Evolutionary conservation across 2,113 vertebrate species (phyloP), one percentile per base, ranked within the genome.

Genomic region (Paracanthobrama guichenoti): DNA sequence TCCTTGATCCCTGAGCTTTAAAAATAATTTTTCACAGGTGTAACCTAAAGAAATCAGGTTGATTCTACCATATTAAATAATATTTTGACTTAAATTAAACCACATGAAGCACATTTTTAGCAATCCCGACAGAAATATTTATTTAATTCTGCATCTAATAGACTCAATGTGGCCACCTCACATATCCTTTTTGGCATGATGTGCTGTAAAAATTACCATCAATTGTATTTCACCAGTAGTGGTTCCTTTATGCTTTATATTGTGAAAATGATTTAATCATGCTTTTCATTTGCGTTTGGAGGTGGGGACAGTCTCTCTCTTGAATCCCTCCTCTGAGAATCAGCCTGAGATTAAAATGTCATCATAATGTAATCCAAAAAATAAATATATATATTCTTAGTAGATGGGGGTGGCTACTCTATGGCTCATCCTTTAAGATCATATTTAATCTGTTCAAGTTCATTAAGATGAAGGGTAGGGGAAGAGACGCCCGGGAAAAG

Each of bases 371-470:
- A 66, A 73, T 74, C 14, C 11, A 48, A 57, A 44, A 20, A 86
- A 53, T 31, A 31, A 46, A 53, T 53, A 75, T 50, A 31, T 75
- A 42, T 80, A 69, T 48, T 84, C 60, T 67, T 35, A 60, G 53
- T 18, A 60, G 82, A 57, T 75, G 76, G 72, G 77, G 62, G 44
- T 50, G 74, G 55, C 55, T 59, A 67, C 48, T 53, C 46, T 59
- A 57, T 28, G 5, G 66, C 44, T 86, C 55, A 85, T 86, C 57
- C 71, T 46, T 84, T 80, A 62, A 71, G 60, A 39, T 24, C 62
- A 80, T 64, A 46, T 75, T 86, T 46, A 86, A 86, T 86, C 81
- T 71, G 53, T 86, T 79, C 80, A 78, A 83, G 73, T 78, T 86
- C 62, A 82, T 86, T 82, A 72, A 59, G 74, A 69, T 20, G 50